phyloP scores from a whole-genome alignment of 2,797 vertebrate species.

The Phoxinus dragarum region DNA sequence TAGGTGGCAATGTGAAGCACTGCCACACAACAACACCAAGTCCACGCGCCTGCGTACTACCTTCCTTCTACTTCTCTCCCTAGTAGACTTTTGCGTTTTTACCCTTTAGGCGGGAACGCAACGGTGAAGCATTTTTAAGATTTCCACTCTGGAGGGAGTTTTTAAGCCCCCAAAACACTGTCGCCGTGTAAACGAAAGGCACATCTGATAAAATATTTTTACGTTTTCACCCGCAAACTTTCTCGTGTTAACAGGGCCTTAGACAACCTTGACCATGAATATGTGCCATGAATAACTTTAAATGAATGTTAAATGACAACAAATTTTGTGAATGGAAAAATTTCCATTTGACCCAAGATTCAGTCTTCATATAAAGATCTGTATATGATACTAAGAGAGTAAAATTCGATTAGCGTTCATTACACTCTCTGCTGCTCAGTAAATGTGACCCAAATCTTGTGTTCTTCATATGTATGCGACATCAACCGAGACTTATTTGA shows the following conservation, averaged over 20 bases:
- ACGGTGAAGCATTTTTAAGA: no score
- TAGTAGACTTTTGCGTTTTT: no score
- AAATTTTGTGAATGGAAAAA: not conserved
- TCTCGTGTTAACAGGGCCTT: not conserved
- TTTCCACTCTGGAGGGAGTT: no score
- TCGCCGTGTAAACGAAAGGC: no score
- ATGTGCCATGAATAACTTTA: not conserved
- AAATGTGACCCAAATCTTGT: conserved; percentile 2
- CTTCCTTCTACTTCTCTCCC: no score
- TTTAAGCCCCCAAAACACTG: no score
- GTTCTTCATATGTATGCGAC: not conserved
- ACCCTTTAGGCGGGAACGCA: no score
- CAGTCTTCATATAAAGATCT: not conserved
- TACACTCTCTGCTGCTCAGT: conserved; percentile 6
- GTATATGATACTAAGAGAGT: not conserved
- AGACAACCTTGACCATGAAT: not conserved
- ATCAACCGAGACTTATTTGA: not conserved
- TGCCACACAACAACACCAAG: no score
- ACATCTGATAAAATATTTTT: no score
- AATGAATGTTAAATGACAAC: not conserved
- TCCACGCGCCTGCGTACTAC: no score
- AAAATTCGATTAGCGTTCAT: not conserved
- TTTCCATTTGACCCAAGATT: not conserved
- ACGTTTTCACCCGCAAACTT: no score
- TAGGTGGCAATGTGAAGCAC: no score